Evolutionary conservation across 1,140 invertebrate species (phyloP).

Genomic region (Tetragnatha versicolor): DNA sequence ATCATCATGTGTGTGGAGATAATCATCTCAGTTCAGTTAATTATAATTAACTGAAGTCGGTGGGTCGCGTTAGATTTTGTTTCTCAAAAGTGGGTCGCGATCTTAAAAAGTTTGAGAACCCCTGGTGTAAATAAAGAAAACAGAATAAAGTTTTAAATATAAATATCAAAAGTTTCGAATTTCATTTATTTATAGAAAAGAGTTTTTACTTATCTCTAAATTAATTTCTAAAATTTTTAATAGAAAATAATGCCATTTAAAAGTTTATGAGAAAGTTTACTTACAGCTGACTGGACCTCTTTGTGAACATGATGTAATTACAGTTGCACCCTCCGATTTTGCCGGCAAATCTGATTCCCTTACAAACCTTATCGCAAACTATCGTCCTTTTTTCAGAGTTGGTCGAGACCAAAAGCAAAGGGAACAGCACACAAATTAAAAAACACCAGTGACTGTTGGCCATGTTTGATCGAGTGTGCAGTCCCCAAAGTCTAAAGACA

Average conservation of each 20-base stretch:
- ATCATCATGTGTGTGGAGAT: too few species aligned
- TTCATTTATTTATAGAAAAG: too few species aligned
- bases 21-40: too few species aligned
- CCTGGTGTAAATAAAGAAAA: too few species aligned
- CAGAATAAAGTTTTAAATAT: too few species aligned
- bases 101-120: too few species aligned
- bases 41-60: too few species aligned
- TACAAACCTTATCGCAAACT: conserved; percentile 10
- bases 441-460: conserved; percentile 11
- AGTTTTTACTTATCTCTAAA: not conserved
- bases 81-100: too few species aligned
- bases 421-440: not conserved
- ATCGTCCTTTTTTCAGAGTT: conserved; percentile 29
- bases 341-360: conserved; percentile 14
- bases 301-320: conserved; percentile 28
- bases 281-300: conserved; percentile 44
- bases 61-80: too few species aligned
- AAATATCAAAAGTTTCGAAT: too few species aligned
- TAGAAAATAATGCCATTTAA: not conserved
- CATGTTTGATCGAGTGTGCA: not conserved
- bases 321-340: conserved; percentile 42
- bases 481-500: not conserved
- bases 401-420: not conserved
- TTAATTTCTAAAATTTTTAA: not conserved
- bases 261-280: not conserved